These are phyloP conservation scores for Scomber scombrus DNA, from an alignment of 2,113 vertebrate genomes.

Conservation along the genomic window DNA sequence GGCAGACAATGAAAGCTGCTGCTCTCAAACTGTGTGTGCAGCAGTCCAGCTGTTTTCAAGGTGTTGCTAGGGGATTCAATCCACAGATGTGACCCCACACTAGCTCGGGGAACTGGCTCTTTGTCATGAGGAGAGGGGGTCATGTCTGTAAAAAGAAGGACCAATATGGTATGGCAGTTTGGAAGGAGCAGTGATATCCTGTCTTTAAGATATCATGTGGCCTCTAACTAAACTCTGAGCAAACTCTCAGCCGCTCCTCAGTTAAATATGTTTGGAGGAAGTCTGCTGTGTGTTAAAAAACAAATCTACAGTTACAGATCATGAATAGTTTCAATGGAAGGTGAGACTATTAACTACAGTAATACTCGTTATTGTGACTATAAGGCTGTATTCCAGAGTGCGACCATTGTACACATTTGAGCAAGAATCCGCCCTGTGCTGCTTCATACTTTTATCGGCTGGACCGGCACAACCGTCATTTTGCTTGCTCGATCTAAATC, in stretches of 20 bases:
- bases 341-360: background rate
- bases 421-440: background rate
- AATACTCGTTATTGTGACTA: background rate
- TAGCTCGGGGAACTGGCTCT: constrained; percentile 39
- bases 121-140: constrained; percentile 34
- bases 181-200: constrained; percentile 29
- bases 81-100: constrained; percentile 47
- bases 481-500: background rate
- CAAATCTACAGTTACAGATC: background rate
- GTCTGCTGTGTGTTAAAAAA: background rate
- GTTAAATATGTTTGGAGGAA: background rate
- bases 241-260: constrained; percentile 25
- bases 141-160: constrained; percentile 27
- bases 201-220: constrained; percentile 28
- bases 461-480: background rate
- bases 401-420: background rate
- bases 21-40: constrained; percentile 10
- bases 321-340: background rate
- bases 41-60: constrained; percentile 49
- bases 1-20: background rate
- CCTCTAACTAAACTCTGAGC: constrained; percentile 32
- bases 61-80: constrained; percentile 27
- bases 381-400: background rate
- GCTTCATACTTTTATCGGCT: background rate
- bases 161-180: constrained; percentile 33